These are phyloP conservation scores for Indicator maculatus DNA, from an alignment of 2,113 vertebrate genomes.

Conservation along the genomic window DNA sequence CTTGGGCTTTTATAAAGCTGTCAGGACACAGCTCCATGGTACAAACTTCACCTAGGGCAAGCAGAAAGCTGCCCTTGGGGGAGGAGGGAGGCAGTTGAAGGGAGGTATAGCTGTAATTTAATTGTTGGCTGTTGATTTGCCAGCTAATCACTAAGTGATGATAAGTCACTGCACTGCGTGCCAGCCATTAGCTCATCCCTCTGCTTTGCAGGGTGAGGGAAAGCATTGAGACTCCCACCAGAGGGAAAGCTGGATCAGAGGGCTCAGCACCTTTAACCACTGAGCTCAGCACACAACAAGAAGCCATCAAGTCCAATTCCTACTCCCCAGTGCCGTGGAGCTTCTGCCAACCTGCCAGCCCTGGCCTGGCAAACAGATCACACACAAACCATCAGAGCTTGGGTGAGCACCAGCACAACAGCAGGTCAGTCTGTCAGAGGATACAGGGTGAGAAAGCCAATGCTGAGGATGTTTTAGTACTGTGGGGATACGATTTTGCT, in stretches of 20 bases:
- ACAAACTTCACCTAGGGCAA: neutral
- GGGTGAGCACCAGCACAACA: neutral
- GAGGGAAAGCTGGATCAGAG: neutral
- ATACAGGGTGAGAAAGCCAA: neutral
- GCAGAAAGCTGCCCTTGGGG: neutral
- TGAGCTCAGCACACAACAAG: neutral
- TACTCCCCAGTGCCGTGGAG: accelerated
- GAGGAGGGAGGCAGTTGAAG: neutral
- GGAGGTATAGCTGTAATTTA: neutral
- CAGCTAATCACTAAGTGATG: neutral
- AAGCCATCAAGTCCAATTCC: neutral
- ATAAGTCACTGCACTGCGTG: neutral
- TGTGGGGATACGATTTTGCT: neutral
- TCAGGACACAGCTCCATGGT: accelerated
- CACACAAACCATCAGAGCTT: accelerated
- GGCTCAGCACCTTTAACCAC: neutral
- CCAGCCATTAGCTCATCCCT: neutral
- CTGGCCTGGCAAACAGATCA: accelerated
- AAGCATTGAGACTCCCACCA: neutral
- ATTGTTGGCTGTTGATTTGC: neutral
- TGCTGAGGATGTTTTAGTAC: neutral
- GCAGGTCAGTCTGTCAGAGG: neutral
- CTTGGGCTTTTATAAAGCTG: neutral
- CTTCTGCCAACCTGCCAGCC: neutral
- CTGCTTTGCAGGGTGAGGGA: neutral